Evolutionary conservation across 2,797 vertebrate species (phyloP), one percentile per base, ranked within the genome.

Genomic region (Sebastes kiyomatsui): DNA sequence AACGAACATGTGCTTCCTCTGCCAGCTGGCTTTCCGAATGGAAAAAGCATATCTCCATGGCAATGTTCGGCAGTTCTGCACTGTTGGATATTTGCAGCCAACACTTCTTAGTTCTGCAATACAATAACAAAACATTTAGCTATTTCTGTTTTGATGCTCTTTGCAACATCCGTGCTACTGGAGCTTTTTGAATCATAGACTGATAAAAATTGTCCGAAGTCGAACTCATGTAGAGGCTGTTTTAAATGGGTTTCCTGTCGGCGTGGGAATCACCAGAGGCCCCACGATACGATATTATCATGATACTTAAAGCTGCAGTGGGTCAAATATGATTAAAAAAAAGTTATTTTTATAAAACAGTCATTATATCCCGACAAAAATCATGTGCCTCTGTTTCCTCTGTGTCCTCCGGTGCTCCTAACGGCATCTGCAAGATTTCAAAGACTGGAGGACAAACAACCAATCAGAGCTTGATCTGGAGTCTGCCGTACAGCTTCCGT

Each of bases 11-110:
- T 71, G 77, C 85, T 89, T 87, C 87, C 80, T 87, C 67, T 87
- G 92, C 94, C 94, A 93, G 90, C 92, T 93, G 92, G 89, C 86
- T 82, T 88, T 81, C 75, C 66, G 78, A 75, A 84, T 73, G 87
- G 88, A 33, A 88, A 90, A 91, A 64, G 62, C 87, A 82, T 75
- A 89, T 93, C 90, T 94, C 90, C 88, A 85, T 84, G 80, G 92
- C 88, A 82, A 82, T 92, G 86, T 91, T 90, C 80, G 75, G 81
- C 65, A 74, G 83, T 67, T 84, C 74, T 75, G 79, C 78, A 25
- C 84, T 66, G 86, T 86, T 75, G 61, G 77, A 83, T 56, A 81
- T 86, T 72, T 82, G 72, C 80, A 85, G 91, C 86, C 87, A 89
- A 78, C 86, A 76, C 74, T 86, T 86, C 74, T 79, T 74, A 86